A percentile compares a stretch with the other conserved stretches of the same genome.
Conservation (phyloP, 2,113 vertebrate species). For the Camelus bactrianus region DNA sequence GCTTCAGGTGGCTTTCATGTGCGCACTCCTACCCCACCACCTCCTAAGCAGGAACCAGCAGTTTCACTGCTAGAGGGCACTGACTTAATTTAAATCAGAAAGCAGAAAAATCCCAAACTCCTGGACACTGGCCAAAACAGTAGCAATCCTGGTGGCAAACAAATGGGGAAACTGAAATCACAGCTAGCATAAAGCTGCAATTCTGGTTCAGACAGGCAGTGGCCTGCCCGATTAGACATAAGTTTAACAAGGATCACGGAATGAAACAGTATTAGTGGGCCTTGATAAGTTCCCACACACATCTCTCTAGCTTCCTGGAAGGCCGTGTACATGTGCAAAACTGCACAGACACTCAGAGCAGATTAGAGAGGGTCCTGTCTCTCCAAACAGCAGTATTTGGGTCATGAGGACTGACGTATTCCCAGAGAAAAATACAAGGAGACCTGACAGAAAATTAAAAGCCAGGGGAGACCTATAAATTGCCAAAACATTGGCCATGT, state of each 20-base stretch:
- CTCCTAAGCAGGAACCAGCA: neutral
- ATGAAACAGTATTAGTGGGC: neutral
- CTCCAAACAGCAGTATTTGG: neutral
- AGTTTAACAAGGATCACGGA: neutral
- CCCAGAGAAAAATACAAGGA: neutral
- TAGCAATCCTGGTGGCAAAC: neutral
- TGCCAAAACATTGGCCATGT: neutral
- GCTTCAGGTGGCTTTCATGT: neutral
- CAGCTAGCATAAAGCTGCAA: neutral
- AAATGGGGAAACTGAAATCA: neutral
- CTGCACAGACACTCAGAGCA: neutral
- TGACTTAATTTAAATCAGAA: conserved; percentile 37
- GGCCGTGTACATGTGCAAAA: neutral
- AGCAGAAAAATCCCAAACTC: neutral
- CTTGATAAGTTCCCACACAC: neutral
- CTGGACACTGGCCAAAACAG: conserved; percentile 1
- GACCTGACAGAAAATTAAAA: neutral
- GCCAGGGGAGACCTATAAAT: neutral
- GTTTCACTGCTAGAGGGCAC: neutral
- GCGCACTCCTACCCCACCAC: neutral
- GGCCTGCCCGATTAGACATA: neutral
- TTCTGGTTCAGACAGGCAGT: neutral
- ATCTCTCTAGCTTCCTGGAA: neutral
- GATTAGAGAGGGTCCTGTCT: neutral
- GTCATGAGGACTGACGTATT: neutral